Percentiles rank a stretch among this genome's conserved stretches.
Conservation (phyloP, 2,113 vertebrate genomes). For the Oreochromis aureus region DNA sequence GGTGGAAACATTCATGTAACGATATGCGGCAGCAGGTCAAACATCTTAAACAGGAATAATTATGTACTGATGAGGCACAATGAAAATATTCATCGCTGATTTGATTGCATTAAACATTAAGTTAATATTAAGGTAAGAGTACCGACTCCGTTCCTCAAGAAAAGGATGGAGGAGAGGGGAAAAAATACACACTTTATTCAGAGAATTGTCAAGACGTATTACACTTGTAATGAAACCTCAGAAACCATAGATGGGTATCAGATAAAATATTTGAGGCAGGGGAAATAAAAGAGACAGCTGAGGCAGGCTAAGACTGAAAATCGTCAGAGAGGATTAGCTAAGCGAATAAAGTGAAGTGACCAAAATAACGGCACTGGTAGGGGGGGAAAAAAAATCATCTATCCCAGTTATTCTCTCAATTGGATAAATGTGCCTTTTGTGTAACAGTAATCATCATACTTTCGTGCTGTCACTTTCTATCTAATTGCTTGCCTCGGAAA, state of each 20-base stretch:
- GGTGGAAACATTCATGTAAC: not conserved
- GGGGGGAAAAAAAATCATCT: conserved; percentile 42
- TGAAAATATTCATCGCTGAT: not conserved
- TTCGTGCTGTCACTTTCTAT: conserved; percentile 70
- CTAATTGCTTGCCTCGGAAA: conserved; percentile 65
- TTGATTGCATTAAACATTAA: not conserved
- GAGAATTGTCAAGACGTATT: not conserved
- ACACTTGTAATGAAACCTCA: not conserved
- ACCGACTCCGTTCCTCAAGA: not conserved
- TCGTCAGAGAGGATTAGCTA: conserved; percentile 78
- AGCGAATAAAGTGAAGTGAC: conserved; percentile 72
- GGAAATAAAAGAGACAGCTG: conserved; percentile 61
- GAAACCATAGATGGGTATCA: conserved; percentile 50
- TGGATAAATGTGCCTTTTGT: conserved; percentile 90
- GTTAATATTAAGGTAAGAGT: not conserved
- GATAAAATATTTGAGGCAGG: conserved; percentile 53
- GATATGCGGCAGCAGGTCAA: not conserved
- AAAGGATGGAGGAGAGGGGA: not conserved
- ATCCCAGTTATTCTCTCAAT: conserved; percentile 78
- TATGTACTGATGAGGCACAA: not conserved
- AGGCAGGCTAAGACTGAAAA: conserved; percentile 77
- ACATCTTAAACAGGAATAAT: not conserved
- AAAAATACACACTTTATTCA: not conserved
- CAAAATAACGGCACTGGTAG: conserved; percentile 72
- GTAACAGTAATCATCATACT: conserved; percentile 89